Conservation (phyloP, 1,140 invertebrate species). For the Aphis gossypii region DNA sequence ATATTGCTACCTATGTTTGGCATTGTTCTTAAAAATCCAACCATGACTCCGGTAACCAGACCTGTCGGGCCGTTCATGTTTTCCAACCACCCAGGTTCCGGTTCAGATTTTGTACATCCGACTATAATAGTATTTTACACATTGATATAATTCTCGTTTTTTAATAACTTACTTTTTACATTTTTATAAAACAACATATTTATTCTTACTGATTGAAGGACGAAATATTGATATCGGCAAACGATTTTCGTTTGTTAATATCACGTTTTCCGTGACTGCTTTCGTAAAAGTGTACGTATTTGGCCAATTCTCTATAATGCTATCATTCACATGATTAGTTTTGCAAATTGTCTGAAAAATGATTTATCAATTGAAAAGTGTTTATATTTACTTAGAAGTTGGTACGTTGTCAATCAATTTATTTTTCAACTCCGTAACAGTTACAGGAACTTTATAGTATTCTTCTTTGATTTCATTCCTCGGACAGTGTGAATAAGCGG, state of each 20-base stretch:
- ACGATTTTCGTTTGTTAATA: background rate
- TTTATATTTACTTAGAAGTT: background rate
- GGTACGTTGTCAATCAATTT: background rate
- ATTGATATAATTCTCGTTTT: background rate
- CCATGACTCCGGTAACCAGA: background rate
- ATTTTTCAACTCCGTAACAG: background rate
- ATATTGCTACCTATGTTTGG: background rate
- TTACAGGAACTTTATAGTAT: background rate
- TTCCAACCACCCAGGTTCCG: background rate
- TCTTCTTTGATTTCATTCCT: background rate
- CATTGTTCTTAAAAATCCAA: background rate
- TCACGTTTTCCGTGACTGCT: background rate
- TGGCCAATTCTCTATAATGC: background rate
- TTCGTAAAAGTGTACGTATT: background rate
- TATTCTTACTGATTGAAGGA: background rate
- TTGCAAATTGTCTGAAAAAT: background rate
- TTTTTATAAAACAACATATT: background rate
- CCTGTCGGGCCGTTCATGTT: constrained; percentile 15
- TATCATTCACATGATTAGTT: background rate
- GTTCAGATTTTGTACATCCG: background rate
- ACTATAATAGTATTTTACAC: background rate
- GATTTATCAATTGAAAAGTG: background rate
- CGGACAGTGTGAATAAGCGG: background rate
- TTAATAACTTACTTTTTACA: background rate
- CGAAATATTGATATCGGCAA: constrained; percentile 6